phyloP scores from a whole-genome alignment of 1,140 invertebrate species.

The Atta cephalotes region DNA sequence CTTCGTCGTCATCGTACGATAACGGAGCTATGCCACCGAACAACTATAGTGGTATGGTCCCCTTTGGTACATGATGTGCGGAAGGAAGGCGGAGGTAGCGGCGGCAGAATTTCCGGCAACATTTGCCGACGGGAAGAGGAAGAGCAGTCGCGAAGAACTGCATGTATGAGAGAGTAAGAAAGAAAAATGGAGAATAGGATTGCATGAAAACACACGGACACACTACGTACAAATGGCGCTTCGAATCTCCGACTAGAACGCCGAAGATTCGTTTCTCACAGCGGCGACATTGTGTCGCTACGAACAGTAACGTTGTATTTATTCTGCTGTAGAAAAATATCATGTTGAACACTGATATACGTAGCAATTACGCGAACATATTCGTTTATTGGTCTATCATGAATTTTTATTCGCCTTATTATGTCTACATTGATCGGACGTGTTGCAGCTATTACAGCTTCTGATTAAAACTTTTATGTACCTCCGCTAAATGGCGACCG shows the following conservation, averaged over 20 bases:
- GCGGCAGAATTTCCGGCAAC: conserved; percentile 51
- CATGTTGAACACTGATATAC: conserved; percentile 4
- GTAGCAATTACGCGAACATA: conserved; percentile 28
- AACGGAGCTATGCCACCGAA: conserved; percentile 20
- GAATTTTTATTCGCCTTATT: conserved; percentile 52
- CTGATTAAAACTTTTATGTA: conserved; percentile 60
- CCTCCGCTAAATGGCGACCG: background rate
- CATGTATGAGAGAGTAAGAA: background rate
- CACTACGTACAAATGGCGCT: background rate
- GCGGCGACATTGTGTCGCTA: conserved; percentile 50
- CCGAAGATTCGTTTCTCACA: conserved; percentile 45
- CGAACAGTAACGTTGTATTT: conserved; percentile 21
- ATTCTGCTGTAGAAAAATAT: conserved; percentile 16
- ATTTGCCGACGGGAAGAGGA: conserved; percentile 9
- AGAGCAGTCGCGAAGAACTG: background rate
- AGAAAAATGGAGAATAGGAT: conserved; percentile 56
- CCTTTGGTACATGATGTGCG: conserved; percentile 19
- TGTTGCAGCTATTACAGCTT: background rate
- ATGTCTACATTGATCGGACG: conserved; percentile 24
- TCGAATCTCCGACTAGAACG: background rate
- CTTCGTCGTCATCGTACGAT: conserved; percentile 30
- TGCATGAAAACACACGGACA: conserved; percentile 45
- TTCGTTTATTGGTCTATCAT: conserved; percentile 37
- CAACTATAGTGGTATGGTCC: background rate
- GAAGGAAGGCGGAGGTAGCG: background rate